These are phyloP conservation scores for Antrozous pallidus DNA, from an alignment of 2,797 vertebrate genomes.

Conservation along the genomic window DNA sequence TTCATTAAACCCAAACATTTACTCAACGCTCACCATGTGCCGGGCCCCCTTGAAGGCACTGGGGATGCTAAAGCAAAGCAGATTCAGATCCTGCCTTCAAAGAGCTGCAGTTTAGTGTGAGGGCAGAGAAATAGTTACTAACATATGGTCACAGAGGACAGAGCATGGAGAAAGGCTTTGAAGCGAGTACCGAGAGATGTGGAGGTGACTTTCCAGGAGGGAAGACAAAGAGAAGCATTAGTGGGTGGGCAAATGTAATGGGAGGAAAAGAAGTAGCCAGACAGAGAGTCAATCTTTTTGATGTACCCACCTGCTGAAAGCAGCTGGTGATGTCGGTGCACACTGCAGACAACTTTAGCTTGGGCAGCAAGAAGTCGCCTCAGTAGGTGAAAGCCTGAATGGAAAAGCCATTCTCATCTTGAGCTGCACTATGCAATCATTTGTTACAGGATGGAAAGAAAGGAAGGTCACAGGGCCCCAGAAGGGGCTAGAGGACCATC, in stretches of 20 bases:
- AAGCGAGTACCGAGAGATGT: not conserved
- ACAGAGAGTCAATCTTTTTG: not conserved
- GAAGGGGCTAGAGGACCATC: not conserved
- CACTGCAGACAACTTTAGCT: not conserved
- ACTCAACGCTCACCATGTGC: not conserved
- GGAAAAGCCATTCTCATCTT: not conserved
- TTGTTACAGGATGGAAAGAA: not conserved
- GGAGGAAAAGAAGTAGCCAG: not conserved
- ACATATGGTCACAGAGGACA: not conserved
- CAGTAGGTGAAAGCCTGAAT: not conserved
- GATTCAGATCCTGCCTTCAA: not conserved
- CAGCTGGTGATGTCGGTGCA: not conserved
- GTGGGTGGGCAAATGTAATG: not conserved
- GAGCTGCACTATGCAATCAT: not conserved
- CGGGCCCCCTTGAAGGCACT: not conserved
- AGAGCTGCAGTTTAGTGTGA: not conserved
- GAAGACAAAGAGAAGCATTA: not conserved
- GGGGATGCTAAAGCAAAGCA: not conserved
- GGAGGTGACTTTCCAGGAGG: not conserved
- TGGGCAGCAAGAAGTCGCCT: not conserved
- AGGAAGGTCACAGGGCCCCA: not conserved
- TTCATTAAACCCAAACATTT: conserved; percentile 30
- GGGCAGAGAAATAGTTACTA: not conserved
- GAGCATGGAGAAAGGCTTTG: not conserved
- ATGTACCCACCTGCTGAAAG: not conserved